These are phyloP conservation scores for Mesopsocus fuscifrons DNA, from an alignment of 2,888 invertebrate species.

Conservation along the genomic window DNA sequence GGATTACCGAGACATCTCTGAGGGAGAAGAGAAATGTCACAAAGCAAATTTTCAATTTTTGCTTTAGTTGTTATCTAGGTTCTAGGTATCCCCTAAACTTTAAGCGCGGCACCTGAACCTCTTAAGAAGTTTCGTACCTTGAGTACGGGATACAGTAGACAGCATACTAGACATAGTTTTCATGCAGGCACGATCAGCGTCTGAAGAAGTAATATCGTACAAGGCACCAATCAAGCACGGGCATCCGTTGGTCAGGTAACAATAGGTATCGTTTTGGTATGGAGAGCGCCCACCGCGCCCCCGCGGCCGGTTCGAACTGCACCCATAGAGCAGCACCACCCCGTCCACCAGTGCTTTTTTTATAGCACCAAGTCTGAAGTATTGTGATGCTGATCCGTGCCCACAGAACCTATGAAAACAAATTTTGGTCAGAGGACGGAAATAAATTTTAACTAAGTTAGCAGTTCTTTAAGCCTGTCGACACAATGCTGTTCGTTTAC, in stretches of 20 bases:
- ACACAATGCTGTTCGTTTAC: no score
- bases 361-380: neutral
- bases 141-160: no score
- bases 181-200: slow-evolving; percentile 5
- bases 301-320: slow-evolving; percentile 2
- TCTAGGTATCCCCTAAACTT: no score
- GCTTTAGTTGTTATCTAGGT: no score
- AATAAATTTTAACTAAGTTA: no score
- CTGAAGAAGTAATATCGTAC: slow-evolving; percentile 1
- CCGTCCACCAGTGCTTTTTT: neutral
- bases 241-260: neutral
- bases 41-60: no score
- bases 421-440: no score
- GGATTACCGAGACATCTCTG: no score
- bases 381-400: neutral
- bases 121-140: no score
- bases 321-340: neutral
- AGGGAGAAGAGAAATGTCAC: no score
- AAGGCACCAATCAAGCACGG: neutral
- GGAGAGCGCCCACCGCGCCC: neutral
- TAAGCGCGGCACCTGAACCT: no score
- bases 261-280: slow-evolving; percentile 4
- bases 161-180: neutral
- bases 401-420: slow-evolving; percentile 1
- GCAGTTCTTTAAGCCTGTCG: no score